Conservation (phyloP, 64 coral and sea anemone genomes). For the Pocillopora damicornis region DNA sequence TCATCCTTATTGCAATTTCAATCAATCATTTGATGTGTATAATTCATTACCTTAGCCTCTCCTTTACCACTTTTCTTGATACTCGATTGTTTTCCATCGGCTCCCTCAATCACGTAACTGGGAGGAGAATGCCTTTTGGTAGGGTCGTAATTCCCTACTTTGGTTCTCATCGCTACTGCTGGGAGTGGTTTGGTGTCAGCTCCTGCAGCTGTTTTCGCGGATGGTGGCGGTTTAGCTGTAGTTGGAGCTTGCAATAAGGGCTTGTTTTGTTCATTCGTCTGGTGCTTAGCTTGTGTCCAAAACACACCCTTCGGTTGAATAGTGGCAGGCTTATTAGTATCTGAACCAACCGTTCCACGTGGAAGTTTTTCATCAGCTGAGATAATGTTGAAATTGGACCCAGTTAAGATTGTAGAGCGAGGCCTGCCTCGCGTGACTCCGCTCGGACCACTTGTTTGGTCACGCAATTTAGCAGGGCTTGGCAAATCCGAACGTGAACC, state of each 20-base stretch:
- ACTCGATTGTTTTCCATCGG: neutral
- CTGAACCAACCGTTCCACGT: neutral
- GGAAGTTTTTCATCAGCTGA: neutral
- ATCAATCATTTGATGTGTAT: neutral
- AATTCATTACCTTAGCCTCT: neutral
- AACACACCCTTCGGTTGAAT: neutral
- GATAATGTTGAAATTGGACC: conserved; percentile 12
- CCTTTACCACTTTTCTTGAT: neutral
- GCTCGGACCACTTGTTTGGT: neutral
- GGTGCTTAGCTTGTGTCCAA: neutral
- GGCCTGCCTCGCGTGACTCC: neutral
- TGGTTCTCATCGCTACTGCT: conserved; percentile 14
- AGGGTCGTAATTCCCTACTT: neutral
- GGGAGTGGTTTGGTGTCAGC: neutral
- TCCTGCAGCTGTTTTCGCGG: neutral
- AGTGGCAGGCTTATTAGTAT: conserved; percentile 3
- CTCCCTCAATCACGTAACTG: conserved; percentile 32
- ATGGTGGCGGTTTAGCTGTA: neutral
- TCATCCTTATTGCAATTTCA: neutral
- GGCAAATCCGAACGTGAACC: neutral
- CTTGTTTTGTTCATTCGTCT: neutral
- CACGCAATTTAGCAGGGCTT: conserved; percentile 12
- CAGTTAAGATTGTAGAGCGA: neutral
- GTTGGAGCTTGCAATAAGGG: neutral
- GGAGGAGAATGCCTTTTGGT: conserved; percentile 36